Percentiles rank a stretch among this genome's conserved stretches.
Conservation (phyloP, 2,113 vertebrate genomes). For the Tragelaphus scriptus region DNA sequence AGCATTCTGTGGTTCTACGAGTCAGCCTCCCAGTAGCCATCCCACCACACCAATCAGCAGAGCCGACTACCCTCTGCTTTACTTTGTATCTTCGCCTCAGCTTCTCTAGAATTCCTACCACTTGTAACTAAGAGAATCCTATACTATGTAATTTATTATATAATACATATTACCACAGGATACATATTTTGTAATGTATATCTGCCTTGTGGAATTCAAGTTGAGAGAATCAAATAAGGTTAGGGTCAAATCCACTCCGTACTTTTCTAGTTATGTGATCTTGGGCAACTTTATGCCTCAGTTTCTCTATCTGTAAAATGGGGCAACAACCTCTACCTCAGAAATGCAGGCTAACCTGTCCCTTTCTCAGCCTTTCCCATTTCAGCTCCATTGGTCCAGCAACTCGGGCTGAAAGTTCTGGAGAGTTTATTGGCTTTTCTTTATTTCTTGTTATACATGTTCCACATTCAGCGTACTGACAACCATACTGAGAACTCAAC, state of each 20-base stretch:
- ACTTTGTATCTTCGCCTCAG: background rate
- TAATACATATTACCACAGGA: background rate
- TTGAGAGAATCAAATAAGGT: background rate
- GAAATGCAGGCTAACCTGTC: background rate
- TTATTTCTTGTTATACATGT: background rate
- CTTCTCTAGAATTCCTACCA: background rate
- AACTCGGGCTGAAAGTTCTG: background rate
- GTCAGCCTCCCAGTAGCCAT: background rate
- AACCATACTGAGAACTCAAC: background rate
- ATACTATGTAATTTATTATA: background rate
- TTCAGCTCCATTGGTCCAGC: background rate
- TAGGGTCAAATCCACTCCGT: background rate
- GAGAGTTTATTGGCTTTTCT: background rate
- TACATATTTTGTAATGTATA: background rate
- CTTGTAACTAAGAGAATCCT: background rate
- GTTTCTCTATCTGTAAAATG: background rate
- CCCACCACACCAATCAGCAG: background rate
- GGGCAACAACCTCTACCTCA: background rate
- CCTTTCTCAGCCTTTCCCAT: background rate
- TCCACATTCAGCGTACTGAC: no score
- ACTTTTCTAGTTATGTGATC: background rate
- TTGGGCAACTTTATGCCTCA: background rate
- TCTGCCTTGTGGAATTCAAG: background rate
- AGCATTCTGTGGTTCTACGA: rapidly evolving
- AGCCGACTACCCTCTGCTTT: background rate